A percentile compares a stretch with the other conserved stretches of the same genome.
Evolutionary conservation across 2,888 invertebrate species (phyloP).

Genomic region (Paralinhomoeus sp.): DNA sequence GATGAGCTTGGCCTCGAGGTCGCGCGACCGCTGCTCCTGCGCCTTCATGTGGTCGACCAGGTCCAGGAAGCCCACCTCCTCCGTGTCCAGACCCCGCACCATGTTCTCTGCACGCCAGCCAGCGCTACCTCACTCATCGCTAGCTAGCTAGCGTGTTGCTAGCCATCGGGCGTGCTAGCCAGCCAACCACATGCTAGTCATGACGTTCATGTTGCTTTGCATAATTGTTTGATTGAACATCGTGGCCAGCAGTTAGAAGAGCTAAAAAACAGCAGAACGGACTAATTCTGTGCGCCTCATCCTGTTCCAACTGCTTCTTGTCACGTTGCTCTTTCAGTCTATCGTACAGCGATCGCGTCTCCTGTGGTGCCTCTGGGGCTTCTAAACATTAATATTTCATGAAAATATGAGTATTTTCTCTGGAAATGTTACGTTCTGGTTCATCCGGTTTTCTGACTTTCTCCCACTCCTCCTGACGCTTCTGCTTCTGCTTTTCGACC

Average conservation of each 20-base stretch:
- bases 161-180: too few species aligned
- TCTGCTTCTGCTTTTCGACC: constrained; percentile 50
- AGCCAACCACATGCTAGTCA: too few species aligned
- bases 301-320: constrained; percentile 72
- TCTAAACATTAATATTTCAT: constrained; percentile 45
- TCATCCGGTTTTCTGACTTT: constrained; percentile 69
- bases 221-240: too few species aligned
- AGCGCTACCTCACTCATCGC: too few species aligned
- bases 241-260: too few species aligned
- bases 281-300: constrained; percentile 88
- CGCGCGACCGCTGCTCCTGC: constrained; percentile 6
- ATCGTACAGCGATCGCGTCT: constrained; percentile 65
- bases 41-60: constrained; percentile 39
- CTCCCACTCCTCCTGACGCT: constrained; percentile 87
- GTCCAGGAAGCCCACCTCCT: constrained; percentile 80
- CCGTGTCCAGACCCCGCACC: constrained; percentile 67
- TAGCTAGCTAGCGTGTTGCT: too few species aligned
- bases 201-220: too few species aligned
- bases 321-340: constrained; percentile 72
- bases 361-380: constrained; percentile 61
- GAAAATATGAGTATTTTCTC: too few species aligned
- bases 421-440: constrained; percentile 64
- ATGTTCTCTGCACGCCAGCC: constrained; percentile 33
- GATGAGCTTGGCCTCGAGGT: constrained; percentile 12
- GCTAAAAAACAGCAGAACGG: too few species aligned